Evolutionary conservation across 1,140 invertebrate genomes (phyloP), one percentile per base, ranked within the genome.

Genomic region (Oedothorax gibbosus): DNA sequence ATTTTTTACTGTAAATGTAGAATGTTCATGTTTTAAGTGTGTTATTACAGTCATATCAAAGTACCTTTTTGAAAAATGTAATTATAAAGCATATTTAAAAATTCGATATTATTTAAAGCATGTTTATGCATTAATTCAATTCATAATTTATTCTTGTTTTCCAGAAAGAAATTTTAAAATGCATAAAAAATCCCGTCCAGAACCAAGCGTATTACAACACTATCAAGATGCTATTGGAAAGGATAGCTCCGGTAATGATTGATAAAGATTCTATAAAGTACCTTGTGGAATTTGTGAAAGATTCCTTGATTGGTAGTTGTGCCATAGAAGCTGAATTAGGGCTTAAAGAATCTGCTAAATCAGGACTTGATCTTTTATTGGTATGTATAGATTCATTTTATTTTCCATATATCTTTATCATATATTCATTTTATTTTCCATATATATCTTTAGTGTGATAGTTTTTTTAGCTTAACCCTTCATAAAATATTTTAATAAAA

Each of bases 131-230:
- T 35, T 35, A 35, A 35, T 35, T 35, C 35, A 35, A 35, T 35
- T 35, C 35, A 35, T 35, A 35, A 66, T 21, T 53, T 57, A 49
- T 84, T 21, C 9, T 51, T 50, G 15, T 81, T 56, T 72, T 78
- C 75, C 85, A 89, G 90, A 94, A 94, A 88, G 92, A 92, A 86
- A 94, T 99, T n/a, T 91, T 99, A 10, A 98, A 98, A 90, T 98
- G 97, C 90, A 91, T 99, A 0, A 97, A 97, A 6, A 94, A 96
- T 88, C 96, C 97, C 0, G 94, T 97, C 0, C 97, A 97, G 93
- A 97, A 96, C 0, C 98, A 98, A 91, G 90, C 97, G 51, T 97
- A 98, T 89, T 99, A 98, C 90, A 97, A 97, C 88, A 97, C 96
- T 0, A 95, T 99, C 20, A 98, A 99, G 91, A 96, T 97, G 93